Conservation (phyloP, 2,113 vertebrate species). For the Rhea americana region DNA sequence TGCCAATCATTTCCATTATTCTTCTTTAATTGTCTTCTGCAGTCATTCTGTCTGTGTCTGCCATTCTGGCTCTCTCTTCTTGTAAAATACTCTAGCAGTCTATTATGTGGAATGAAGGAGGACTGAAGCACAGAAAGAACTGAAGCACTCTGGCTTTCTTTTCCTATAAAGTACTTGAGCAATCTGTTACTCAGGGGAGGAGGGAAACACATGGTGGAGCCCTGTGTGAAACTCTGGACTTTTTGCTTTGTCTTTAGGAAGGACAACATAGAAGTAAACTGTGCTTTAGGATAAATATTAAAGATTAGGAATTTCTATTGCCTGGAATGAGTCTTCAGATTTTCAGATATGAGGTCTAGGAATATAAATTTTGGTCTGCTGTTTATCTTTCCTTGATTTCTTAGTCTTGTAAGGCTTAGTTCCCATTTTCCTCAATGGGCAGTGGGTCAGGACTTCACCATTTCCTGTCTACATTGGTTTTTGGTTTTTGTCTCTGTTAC, state of each 20-base stretch:
- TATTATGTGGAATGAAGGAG: background rate
- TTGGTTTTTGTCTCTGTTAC: background rate
- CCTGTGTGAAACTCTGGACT: background rate
- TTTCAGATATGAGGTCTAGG: background rate
- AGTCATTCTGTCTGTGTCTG: background rate
- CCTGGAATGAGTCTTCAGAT: background rate
- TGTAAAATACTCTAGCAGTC: background rate
- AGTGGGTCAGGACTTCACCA: background rate
- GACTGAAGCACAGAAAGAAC: accelerated
- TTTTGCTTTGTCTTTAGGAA: background rate
- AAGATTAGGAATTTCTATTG: background rate
- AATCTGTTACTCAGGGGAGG: background rate
- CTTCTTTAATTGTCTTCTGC: constrained; percentile 24
- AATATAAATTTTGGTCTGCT: background rate
- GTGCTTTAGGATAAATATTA: background rate
- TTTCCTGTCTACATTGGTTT: background rate
- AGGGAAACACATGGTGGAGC: background rate
- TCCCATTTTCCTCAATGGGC: background rate
- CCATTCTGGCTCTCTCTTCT: background rate
- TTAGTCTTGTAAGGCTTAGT: background rate
- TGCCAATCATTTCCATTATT: constrained; percentile 5
- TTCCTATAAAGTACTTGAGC: background rate
- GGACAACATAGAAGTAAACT: background rate
- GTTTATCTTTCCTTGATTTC: background rate
- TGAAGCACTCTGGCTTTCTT: background rate